Percentiles rank a stretch among this genome's conserved stretches.
Conservation (phyloP, 2,113 vertebrate genomes). For the Pseudorectes ferrugineus region DNA sequence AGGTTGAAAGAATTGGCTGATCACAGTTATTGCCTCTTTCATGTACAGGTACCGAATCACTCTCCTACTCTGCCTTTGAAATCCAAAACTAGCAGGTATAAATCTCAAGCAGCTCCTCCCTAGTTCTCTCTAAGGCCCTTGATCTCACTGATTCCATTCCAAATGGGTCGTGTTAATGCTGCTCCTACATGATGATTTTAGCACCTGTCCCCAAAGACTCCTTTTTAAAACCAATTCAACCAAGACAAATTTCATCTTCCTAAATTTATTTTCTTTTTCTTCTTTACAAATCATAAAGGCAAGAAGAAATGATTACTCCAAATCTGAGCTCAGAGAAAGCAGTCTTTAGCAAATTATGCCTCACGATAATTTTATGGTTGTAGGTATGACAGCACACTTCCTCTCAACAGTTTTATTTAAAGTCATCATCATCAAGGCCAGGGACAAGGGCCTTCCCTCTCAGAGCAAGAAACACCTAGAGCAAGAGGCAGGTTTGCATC, state of each 20-base stretch:
- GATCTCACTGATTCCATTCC: neutral
- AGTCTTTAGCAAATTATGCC: neutral
- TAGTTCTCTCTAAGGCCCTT: neutral
- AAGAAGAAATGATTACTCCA: neutral
- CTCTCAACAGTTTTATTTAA: neutral
- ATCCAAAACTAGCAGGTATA: neutral
- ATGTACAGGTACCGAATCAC: neutral
- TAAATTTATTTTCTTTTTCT: neutral
- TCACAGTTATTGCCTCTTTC: neutral
- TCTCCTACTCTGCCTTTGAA: neutral
- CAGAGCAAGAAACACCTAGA: neutral
- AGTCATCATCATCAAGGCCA: neutral
- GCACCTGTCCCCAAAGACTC: neutral
- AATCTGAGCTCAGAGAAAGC: neutral
- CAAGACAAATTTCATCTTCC: neutral
- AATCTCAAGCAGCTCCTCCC: neutral
- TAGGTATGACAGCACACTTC: neutral
- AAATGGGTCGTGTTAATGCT: neutral
- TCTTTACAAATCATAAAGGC: neutral
- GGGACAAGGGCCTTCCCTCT: neutral
- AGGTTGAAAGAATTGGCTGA: neutral
- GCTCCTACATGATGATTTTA: neutral
- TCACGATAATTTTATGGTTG: neutral
- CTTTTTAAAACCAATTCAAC: neutral
- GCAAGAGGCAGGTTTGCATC: neutral